Evolutionary conservation across 1,140 invertebrate genomes (phyloP), one percentile per base, ranked within the genome.

Genomic region (Temnothorax longispinosus): DNA sequence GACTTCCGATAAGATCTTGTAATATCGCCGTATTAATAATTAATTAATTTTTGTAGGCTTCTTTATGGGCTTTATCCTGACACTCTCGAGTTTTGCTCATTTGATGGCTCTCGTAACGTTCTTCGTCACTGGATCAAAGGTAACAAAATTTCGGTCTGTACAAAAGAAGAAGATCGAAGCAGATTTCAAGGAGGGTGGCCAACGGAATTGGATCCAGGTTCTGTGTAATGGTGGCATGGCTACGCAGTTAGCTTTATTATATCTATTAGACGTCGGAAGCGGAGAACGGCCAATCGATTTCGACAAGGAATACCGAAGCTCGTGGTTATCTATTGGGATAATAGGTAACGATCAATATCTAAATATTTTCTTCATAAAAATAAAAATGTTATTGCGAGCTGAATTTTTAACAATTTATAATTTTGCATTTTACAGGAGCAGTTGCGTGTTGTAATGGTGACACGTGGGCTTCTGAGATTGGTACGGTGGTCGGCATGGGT

Each of bases 401-500:
- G 4, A 71, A 72, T 78, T 38, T 41, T 21, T 76, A 71, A 77
- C 4, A 71, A 21, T 82, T 78, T 72, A 58, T 54, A 77, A 78
- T 94, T 81, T 56, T 41, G 18, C 60, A n/a, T 18, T 35, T 67
- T 95, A 64, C 88, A 97, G 97, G 97, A 91, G 96, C 97, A 3
- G 96, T 98, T 89, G 96, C 98, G 6, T 98, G 98, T 92, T 97
- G 97, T 91, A 98, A 98, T 94, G 98, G 98, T 7, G 98, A 99
- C 92, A 99, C 98, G 0, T 98, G 98, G 97, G 98, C 98, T 60
- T 98, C 98, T 32, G 98, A 99, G 95, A 94, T 99, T 56, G 98
- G 98, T 47, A 96, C 98, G 52, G 98, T 98, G 0, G 92, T 98
- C 10, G 96, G 97, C 18, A 95, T 92, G 32, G 94, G 95, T 0